These are phyloP conservation scores for Thaumatotibia leucotreta DNA, from an alignment of 1,140 invertebrate species.

Conservation along the genomic window DNA sequence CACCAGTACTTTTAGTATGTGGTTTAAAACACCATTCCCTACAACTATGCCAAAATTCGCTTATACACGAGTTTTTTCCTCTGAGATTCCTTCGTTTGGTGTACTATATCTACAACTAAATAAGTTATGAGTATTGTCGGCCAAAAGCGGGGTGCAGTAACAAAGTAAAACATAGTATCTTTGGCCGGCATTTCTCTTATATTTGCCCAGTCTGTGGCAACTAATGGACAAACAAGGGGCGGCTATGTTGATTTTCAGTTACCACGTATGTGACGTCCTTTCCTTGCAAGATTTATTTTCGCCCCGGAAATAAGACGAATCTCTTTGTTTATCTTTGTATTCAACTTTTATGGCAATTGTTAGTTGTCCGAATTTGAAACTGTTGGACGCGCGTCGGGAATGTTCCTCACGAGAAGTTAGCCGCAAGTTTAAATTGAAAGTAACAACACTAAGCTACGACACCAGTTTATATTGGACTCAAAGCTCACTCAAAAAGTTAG, in stretches of 20 bases:
- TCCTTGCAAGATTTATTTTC: slow-evolving; percentile 55
- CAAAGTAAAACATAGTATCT: slow-evolving; percentile 33
- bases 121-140: background rate
- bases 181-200: slow-evolving; percentile 44
- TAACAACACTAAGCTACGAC: background rate
- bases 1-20: too few relatives aligned
- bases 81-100: too few relatives aligned
- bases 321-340: slow-evolving; percentile 19
- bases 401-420: background rate
- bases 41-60: too few relatives aligned
- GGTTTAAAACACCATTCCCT: too few relatives aligned
- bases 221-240: slow-evolving; percentile 68
- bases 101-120: background rate
- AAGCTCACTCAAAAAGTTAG: too few relatives aligned
- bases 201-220: slow-evolving; percentile 52
- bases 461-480: slow-evolving; percentile 6
- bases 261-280: slow-evolving; percentile 41
- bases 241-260: slow-evolving; percentile 67
- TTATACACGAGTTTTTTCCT: too few relatives aligned
- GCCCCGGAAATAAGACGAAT: slow-evolving; percentile 27
- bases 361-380: slow-evolving; percentile 3
- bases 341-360: slow-evolving; percentile 15
- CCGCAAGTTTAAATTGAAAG: slow-evolving; percentile 2
- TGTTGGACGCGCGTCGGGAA: background rate
- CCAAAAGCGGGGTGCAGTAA: slow-evolving; percentile 37